These are phyloP conservation scores for Halocynthia roretzi DNA, from an alignment of 23 tunicate species.

Conservation along the genomic window DNA sequence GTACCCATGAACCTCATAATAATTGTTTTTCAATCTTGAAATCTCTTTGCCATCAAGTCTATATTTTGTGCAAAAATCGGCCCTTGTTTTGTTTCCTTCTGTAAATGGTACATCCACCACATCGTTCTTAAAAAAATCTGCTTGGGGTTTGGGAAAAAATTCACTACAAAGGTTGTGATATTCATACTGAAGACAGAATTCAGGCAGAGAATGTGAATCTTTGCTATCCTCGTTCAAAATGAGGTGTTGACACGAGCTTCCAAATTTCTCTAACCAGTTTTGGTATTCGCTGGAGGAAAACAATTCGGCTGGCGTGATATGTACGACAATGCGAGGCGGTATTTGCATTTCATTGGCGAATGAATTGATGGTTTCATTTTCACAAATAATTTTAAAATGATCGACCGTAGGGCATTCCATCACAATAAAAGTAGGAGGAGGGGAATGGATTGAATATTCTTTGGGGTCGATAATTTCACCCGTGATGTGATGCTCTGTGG, in stretches of 20 bases:
- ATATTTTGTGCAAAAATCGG: too few relatives aligned
- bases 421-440: neutral
- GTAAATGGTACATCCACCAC: too few relatives aligned
- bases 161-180: too few relatives aligned
- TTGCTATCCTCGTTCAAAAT: neutral
- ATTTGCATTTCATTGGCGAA: neutral
- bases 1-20: neutral
- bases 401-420: constrained; percentile 23
- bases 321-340: neutral
- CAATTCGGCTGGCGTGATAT: constrained; percentile 21
- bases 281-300: constrained; percentile 2
- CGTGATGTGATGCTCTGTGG: too few relatives aligned
- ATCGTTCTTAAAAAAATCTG: too few relatives aligned
- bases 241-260: constrained; percentile 12
- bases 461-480: too few relatives aligned
- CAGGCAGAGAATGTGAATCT: neutral
- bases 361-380: neutral
- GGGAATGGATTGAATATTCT: too few relatives aligned
- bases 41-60: too few relatives aligned
- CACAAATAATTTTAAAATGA: constrained; percentile 7
- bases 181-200: too few relatives aligned
- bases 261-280: constrained; percentile 24
- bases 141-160: too few relatives aligned
- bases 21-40: too few relatives aligned
- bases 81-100: too few relatives aligned